Base-by-base conservation (phyloP, 1,140 invertebrate genomes). In the Drosophila orosa region DNA sequence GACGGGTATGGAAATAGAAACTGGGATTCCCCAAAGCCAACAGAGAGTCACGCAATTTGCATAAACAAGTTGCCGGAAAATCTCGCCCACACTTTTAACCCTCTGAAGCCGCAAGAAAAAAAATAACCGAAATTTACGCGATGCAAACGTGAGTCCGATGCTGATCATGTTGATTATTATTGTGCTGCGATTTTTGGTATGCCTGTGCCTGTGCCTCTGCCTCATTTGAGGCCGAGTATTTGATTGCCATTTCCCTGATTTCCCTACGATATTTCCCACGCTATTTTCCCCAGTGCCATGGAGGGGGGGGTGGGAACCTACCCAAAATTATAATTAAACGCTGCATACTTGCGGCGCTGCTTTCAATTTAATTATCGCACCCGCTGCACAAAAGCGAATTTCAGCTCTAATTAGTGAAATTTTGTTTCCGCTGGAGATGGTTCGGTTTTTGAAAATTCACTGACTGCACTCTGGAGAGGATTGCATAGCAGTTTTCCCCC, bases 351-450 rank as follows among this genome's bases (percentile, higher is more conserved):
- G 50, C 47, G 52, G 84, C 45, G 58, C 69, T 39, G 68, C 74
- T 75, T 79, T 79, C 75, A 87, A 83, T 86, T 86, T 76, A 86
- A 86, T 87, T 86, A 77, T 72, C 67, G 71, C 68, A 71, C 65
- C 56, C 74, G 68, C 62, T 60, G 42, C 63, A 71, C 78, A 69
- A 74, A 69, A 84, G 77, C 82, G 72, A 60, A 67, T 80, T 80
- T 89, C 72, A 48, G 75, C 72, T 82, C 84, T 89, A 87, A 89
- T 87, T 87, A 87, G 80, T 83, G 54, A 80, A 67, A 71, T 72
- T 71, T 71, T 58, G 66, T 72, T 72, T 71, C 42, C 10, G 24
- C 31, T 19, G 48, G 19, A 47, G 63, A 65, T 19, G 33, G 19
- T 39, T 40, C 8, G 42, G 63, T 29, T 61, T 61, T 61, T 44